phyloP scores from a whole-genome alignment of 2,113 vertebrate species.

The Zosterops lateralis region DNA sequence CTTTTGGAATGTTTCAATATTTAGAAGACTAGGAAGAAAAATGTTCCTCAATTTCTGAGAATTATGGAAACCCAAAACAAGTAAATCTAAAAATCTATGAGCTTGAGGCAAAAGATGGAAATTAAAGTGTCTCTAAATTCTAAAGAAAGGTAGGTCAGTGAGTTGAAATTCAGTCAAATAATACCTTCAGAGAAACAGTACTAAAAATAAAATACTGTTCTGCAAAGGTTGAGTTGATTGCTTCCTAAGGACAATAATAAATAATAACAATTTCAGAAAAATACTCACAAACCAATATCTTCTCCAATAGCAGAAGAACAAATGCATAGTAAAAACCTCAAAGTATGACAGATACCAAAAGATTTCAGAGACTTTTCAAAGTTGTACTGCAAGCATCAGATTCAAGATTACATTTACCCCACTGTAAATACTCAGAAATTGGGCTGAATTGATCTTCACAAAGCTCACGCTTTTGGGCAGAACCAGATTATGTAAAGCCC shows the following conservation, averaged over 20 bases:
- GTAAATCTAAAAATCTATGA: neutral
- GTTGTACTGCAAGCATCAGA: neutral
- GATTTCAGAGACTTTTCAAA: neutral
- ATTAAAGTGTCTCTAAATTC: conserved; percentile 22
- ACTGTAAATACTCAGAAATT: neutral
- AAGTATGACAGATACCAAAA: neutral
- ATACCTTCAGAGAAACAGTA: conserved; percentile 6
- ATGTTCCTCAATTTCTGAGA: neutral
- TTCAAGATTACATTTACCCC: neutral
- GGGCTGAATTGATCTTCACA: neutral
- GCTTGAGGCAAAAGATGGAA: conserved; percentile 29
- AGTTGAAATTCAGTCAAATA: conserved; percentile 24
- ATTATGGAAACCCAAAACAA: neutral
- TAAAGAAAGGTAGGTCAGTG: neutral
- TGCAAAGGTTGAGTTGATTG: conserved; percentile 10
- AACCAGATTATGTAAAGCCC: neutral
- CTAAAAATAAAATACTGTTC: conserved; percentile 23
- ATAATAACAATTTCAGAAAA: neutral
- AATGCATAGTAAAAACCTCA: neutral
- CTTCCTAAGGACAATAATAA: conserved; percentile 5
- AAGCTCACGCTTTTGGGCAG: neutral
- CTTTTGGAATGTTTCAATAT: neutral
- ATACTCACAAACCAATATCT: neutral
- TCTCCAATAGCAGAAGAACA: neutral
- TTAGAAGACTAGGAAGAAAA: neutral